A percentile compares a stretch with the other conserved stretches of the same genome.
Conservation (phyloP, 1,140 invertebrate species). For the Dinoponera quadriceps region DNA sequence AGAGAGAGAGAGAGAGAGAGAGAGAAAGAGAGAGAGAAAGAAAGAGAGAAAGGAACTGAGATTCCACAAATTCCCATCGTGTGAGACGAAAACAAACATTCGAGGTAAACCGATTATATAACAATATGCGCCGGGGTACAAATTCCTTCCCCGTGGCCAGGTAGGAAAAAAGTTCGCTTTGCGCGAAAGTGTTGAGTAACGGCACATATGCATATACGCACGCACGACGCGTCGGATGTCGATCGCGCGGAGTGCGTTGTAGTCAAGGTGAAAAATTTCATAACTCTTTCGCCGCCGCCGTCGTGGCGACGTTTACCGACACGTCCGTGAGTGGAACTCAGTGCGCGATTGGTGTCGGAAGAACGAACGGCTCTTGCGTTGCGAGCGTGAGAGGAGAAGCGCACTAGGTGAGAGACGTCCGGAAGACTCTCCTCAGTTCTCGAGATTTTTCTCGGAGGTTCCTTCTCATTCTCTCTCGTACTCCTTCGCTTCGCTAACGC, state of each 20-base stretch:
- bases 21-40: neutral
- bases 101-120: neutral
- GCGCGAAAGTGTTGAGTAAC: neutral
- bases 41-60: neutral
- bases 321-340: slow-evolving; percentile 1
- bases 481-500: too few species aligned
- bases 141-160: slow-evolving; percentile 50
- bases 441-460: neutral
- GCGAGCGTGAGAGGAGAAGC: neutral
- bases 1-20: neutral
- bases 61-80: neutral
- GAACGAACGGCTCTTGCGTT: neutral
- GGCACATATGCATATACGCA: neutral
- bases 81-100: neutral
- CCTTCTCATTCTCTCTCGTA: too few species aligned
- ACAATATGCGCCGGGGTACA: slow-evolving; percentile 19
- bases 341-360: neutral
- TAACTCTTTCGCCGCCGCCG: neutral
- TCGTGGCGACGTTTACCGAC: neutral
- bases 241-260: slow-evolving; percentile 3
- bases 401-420: neutral
- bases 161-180: slow-evolving; percentile 22
- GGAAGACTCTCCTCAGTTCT: neutral
- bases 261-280: slow-evolving; percentile 64
- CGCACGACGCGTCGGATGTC: neutral